Base-by-base conservation (phyloP, 2,113 vertebrate species). In the Ophthalmolycus amberensis region DNA sequence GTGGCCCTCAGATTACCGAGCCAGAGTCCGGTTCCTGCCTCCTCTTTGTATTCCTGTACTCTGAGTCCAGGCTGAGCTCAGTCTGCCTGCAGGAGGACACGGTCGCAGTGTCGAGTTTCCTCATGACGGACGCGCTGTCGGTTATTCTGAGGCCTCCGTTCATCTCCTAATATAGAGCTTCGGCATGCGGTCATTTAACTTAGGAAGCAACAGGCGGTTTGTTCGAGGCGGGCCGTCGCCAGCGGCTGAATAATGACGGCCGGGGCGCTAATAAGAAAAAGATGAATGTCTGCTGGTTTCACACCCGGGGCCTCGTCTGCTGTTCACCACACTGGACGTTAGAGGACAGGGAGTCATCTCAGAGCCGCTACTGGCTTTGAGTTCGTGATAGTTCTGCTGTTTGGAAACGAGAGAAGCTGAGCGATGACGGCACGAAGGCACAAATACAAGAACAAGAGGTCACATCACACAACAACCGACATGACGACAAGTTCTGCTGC, bases 111-210 rank as follows among this genome's bases (percentile, higher is more conserved):
- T 87, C 71, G 68, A 59, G 80, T 89, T 85, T 86, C 89, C 68
- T 80, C 42, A 18, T 88, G 85, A 90, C 70, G 42, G 79, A 90
- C 88, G 78, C 38, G 68, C 74, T 66, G 76, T 73, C 54, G 68
- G 87, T 90, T 93, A 92, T 91, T 93, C 89, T 89, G 38, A 92
- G 91, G 88, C 72, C 85, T 83, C 63, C 52, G 70, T 72, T 64
- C 80, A 54, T 83, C 73, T 91, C 90, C 90, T 89, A 88, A 93
- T 92, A 91, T 91, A 89, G 90, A 88, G 81, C 69, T 80, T 68
- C 64, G 37, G 74, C 83, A 9, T 37, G 77, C 2, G 40, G 56
- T 22, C 64, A 15, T 78, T 89, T 80, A 75, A 77, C 66, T 64
- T 34, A 63, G 83, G 83, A 83, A 85, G 85, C 83, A 75, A 54